Conservation (phyloP, 2,797 vertebrate genomes). For the Mallotus villosus region DNA sequence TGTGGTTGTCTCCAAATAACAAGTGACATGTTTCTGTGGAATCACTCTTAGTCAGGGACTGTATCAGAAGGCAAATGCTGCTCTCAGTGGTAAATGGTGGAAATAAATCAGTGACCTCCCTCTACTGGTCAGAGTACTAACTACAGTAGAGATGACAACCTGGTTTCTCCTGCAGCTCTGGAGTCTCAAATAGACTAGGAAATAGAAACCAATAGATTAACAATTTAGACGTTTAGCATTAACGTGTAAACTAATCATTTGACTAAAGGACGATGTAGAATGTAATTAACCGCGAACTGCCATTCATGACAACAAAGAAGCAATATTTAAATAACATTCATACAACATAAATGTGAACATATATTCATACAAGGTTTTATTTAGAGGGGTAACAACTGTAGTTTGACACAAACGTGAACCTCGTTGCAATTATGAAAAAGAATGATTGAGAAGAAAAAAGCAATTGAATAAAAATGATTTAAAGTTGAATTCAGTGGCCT, state of each 20-base stretch:
- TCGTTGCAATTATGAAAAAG: not conserved
- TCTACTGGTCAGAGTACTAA: slow-evolving; percentile 75
- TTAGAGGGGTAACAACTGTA: not conserved
- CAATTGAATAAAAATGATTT: not conserved
- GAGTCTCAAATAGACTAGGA: slow-evolving; percentile 17
- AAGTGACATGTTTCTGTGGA: slow-evolving; percentile 77
- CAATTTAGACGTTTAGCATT: not conserved
- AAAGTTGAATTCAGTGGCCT: slow-evolving; percentile 21
- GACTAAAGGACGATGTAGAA: not conserved
- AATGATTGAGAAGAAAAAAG: not conserved
- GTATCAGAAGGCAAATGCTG: slow-evolving; percentile 54
- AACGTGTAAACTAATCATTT: not conserved
- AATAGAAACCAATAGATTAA: slow-evolving; percentile 9
- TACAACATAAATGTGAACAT: not conserved
- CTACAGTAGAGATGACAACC: slow-evolving; percentile 59
- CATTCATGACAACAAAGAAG: not conserved
- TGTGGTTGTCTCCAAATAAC: slow-evolving; percentile 77
- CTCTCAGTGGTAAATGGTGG: slow-evolving; percentile 56
- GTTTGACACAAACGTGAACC: not conserved
- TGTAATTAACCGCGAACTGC: not conserved
- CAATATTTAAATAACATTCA: not conserved
- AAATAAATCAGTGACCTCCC: slow-evolving; percentile 77
- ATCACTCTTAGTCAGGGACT: slow-evolving; percentile 68
- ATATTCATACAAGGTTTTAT: not conserved
- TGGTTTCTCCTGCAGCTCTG: slow-evolving; percentile 20